Percentiles rank a stretch among this genome's conserved stretches.
Evolutionary conservation across 2,797 vertebrate genomes (phyloP).

Genomic region (Poecilia wingei): DNA sequence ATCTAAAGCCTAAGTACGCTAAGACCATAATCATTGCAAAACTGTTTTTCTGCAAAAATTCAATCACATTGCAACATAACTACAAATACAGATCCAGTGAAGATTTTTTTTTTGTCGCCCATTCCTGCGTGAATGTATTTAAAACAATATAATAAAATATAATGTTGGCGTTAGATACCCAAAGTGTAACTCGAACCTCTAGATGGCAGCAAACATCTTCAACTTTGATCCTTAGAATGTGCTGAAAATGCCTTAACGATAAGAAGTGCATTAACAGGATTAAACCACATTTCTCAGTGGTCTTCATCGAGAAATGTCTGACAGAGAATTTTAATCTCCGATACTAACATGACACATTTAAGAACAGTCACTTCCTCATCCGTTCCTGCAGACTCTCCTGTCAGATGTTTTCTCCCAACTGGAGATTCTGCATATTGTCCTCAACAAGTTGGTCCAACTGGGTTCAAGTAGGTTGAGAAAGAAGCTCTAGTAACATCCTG

Average conservation of each 20-base stretch:
- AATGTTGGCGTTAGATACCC: background rate
- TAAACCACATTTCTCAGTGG: too few relatives aligned
- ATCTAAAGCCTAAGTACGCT: background rate
- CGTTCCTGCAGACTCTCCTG: background rate
- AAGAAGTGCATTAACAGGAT: background rate
- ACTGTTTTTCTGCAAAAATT: background rate
- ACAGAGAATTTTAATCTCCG: background rate
- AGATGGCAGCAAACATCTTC: background rate
- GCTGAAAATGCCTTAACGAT: background rate
- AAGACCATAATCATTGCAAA: background rate
- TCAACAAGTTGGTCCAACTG: background rate
- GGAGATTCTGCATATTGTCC: background rate
- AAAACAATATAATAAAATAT: background rate
- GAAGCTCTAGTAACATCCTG: background rate
- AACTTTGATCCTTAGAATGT: background rate
- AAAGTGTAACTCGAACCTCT: background rate
- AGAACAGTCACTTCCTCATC: background rate
- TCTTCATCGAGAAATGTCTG: background rate
- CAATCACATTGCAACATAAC: background rate
- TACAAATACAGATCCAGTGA: background rate
- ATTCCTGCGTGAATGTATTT: background rate
- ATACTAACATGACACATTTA: background rate
- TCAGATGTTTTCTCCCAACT: background rate
- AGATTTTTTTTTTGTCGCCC: background rate
- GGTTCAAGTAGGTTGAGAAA: background rate